These are phyloP conservation scores for Vidua chalybeata DNA, from an alignment of 2,113 vertebrate species.

Conservation along the genomic window DNA sequence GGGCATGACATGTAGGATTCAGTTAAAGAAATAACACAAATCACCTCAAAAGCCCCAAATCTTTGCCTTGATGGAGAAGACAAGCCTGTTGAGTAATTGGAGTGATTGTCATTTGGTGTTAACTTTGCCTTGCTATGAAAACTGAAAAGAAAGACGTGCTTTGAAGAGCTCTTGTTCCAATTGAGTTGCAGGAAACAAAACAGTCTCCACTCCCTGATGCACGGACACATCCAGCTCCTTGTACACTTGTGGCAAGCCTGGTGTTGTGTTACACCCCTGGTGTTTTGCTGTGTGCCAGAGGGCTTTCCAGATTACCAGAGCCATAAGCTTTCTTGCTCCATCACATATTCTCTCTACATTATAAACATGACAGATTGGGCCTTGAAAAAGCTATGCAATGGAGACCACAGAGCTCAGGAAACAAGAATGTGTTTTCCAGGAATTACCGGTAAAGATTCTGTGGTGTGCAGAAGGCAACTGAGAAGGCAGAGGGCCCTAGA, in stretches of 20 bases:
- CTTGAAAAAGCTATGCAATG: neutral
- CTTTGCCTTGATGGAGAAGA: neutral
- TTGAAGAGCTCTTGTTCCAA: neutral
- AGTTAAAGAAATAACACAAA: neutral
- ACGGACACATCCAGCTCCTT: neutral
- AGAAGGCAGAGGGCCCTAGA: neutral
- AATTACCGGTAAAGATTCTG: neutral
- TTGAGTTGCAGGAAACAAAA: neutral
- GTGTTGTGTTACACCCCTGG: neutral
- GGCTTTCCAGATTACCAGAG: neutral
- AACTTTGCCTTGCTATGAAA: neutral
- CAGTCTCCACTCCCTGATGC: neutral
- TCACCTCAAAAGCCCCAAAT: neutral
- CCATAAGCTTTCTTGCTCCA: neutral
- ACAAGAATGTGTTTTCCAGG: neutral
- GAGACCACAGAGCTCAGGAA: neutral
- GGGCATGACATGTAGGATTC: neutral
- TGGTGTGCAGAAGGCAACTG: neutral
- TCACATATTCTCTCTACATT: neutral
- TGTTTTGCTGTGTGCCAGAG: neutral
- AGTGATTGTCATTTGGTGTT: neutral
- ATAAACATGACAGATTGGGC: neutral
- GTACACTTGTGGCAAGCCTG: neutral
- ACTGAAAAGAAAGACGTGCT: neutral
- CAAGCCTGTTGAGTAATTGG: neutral